Base-by-base conservation (phyloP, 1,140 invertebrate species). In the Hirudo medicinalis region DNA sequence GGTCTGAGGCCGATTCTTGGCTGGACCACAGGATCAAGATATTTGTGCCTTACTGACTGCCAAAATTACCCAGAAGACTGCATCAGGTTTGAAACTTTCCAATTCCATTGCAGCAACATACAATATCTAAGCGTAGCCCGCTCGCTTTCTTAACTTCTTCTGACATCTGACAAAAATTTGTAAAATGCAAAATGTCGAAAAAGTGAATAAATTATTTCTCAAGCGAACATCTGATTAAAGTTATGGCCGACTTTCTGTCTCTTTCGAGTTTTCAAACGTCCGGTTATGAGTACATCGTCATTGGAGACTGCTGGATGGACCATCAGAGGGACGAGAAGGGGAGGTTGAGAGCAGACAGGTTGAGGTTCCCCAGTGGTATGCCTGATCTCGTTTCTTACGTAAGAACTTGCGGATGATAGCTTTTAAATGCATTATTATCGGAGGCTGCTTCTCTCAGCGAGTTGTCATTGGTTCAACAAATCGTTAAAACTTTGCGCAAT, bases 221-320 rank as follows among this genome's bases (percentile, higher is more conserved):
- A 63, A 95, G 92, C 81, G 92, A 95, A 80, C 86, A 87, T 69
- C 84, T 96, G 8, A 94, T 94, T 81, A 87, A 89, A 75, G 90
- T 89, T 70, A 93, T 93, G 91, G 87, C 92, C n/a, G 91, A 95
- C 79, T 86, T 91, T 72, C 81, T 96, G 69, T 89, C 91, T 4
- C 84, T 86, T 15, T 90, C 94, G 79, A 92, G 92, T 13, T 95
- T 93, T 78, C 89, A 89, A 25, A 87, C 87, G 27, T 88, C 84
- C 11, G 92, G 92, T 32, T 95, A 94, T 81, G 88, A 93, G 78
- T 92, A 92, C 77, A 87, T 94, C 71, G 94, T 92, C 78, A 87
- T 95, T 63, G 92, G 94, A 57, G 92, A 95, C 81, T 95, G 92
- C 81, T 95, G 92, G 92, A 82, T 93, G 73, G 89, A 90, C 75